These are phyloP conservation scores for Morpho helenor DNA, from an alignment of 2,888 invertebrate genomes.

Conservation along the genomic window DNA sequence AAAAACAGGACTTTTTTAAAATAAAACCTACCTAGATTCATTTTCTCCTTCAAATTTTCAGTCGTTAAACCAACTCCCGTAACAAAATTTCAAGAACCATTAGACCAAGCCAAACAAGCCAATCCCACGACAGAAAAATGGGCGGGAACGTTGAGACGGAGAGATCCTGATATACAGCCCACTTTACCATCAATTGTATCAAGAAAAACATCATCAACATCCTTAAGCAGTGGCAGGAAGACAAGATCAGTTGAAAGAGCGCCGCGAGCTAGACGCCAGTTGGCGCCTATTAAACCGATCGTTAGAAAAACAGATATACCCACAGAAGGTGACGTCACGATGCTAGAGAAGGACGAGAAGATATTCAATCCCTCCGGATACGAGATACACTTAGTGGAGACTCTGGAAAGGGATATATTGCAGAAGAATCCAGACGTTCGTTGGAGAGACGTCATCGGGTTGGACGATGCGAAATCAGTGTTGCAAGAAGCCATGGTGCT, in stretches of 20 bases:
- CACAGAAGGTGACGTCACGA: slow-evolving; percentile 57
- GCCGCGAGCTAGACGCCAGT: slow-evolving; percentile 46
- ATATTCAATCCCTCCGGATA: slow-evolving; percentile 85
- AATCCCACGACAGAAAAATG: slow-evolving; percentile 81
- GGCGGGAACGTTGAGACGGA: slow-evolving; percentile 82
- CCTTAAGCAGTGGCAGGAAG: slow-evolving; percentile 59
- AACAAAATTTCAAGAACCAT: slow-evolving; percentile 43
- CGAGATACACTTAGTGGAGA: slow-evolving; percentile 88
- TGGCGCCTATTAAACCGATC: slow-evolving; percentile 59
- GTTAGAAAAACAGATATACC: slow-evolving; percentile 53
- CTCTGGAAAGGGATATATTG: slow-evolving; percentile 90
- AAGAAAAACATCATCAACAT: slow-evolving; percentile 73
- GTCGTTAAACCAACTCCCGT: slow-evolving; percentile 64
- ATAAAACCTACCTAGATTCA: no score
- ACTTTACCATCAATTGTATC: slow-evolving; percentile 81
- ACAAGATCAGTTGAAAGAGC: slow-evolving; percentile 69
- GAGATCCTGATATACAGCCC: slow-evolving; percentile 83
- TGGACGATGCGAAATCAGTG: slow-evolving; percentile 87
- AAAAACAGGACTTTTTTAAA: no score
- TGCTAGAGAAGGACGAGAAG: slow-evolving; percentile 63
- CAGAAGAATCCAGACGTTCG: slow-evolving; percentile 90
- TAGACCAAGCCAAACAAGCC: slow-evolving; percentile 50
- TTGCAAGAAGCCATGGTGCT: slow-evolving; percentile 92
- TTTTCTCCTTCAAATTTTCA: slow-evolving; percentile 25
- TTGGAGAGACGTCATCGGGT: slow-evolving; percentile 88